Conservation (phyloP, 2,797 vertebrate species). For the Anisognathus igniventris region DNA sequence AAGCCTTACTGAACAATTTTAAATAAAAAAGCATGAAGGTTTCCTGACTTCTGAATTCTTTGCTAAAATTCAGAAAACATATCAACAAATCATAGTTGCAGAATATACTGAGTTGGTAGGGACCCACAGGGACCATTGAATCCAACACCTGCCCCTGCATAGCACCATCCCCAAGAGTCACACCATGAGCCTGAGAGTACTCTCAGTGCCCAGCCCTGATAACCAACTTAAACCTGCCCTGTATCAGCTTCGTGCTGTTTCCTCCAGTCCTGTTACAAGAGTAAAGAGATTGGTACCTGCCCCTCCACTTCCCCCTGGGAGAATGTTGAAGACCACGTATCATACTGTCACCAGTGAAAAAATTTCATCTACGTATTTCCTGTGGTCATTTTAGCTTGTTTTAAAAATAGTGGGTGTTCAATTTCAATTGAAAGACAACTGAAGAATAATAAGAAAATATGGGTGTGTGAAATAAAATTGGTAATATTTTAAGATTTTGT, state of each 20-base stretch:
- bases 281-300: neutral
- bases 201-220: neutral
- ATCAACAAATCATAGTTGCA: fast-evolving
- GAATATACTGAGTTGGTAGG: neutral
- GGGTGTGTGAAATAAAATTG: neutral
- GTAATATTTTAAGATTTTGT: neutral
- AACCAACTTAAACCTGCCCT: neutral
- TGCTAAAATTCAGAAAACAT: neutral
- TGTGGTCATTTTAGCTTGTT: neutral
- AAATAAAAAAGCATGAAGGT: neutral
- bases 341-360: neutral
- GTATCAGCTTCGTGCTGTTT: fast-evolving
- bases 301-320: neutral
- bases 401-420: neutral
- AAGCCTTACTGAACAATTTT: neutral
- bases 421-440: neutral
- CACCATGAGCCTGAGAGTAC: neutral
- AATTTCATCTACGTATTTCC: neutral
- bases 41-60: neutral
- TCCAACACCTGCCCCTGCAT: neutral
- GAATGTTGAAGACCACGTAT: fast-evolving
- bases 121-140: neutral
- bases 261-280: neutral
- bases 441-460: neutral
- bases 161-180: neutral